Percentiles rank a stretch among this genome's conserved stretches.
Conservation (phyloP, 2,888 invertebrate genomes). For the Frankliniella intonsa region DNA sequence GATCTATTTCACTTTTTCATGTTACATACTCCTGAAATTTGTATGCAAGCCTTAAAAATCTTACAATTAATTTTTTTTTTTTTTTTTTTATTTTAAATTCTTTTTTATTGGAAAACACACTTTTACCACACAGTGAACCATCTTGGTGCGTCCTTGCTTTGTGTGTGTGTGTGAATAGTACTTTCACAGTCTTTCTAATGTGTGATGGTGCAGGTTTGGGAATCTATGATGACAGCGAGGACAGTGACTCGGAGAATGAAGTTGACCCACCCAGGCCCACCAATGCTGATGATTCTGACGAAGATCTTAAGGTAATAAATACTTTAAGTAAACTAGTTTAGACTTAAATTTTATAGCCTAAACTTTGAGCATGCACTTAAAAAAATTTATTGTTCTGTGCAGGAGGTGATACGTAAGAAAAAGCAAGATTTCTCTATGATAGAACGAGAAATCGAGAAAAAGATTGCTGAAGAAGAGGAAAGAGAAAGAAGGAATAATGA, state of each 20-base stretch:
- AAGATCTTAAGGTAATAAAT: not conserved
- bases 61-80: not conserved
- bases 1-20: not conserved
- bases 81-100: not conserved
- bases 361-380: not conserved
- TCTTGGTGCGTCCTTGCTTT: not conserved
- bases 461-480: conserved; percentile 5
- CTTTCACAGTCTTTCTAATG: conserved; percentile 7
- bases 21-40: not conserved
- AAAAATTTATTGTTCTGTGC: not conserved
- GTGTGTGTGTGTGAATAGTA: not conserved
- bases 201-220: conserved; percentile 24
- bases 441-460: not conserved
- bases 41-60: not conserved
- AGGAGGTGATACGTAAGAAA: not conserved
- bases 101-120: not conserved
- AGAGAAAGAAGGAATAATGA: not conserved
- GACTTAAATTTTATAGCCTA: not conserved
- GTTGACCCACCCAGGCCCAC: not conserved
- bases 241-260: conserved; percentile 22
- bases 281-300: not conserved
- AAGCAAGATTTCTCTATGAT: not conserved
- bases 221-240: conserved; percentile 23
- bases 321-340: not conserved
- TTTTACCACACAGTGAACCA: not conserved